Evolutionary conservation across 2,113 vertebrate genomes (phyloP), one percentile per base, ranked within the genome.

Genomic region (Myrmophylax atrothorax): DNA sequence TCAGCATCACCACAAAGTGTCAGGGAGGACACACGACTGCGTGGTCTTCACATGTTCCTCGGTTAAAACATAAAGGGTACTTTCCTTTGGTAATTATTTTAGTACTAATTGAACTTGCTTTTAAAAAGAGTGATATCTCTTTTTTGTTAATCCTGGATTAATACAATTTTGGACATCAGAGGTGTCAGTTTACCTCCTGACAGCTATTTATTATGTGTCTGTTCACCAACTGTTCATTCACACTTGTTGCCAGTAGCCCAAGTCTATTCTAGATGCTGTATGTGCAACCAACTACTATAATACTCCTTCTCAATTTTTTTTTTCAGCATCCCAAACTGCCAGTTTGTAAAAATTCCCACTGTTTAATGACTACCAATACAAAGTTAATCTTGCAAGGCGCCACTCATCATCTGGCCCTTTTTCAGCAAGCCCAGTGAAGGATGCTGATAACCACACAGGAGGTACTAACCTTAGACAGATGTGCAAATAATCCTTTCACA

Each of bases 171-270:
- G 75, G 75, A 69, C 28, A 53, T 40, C 70, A 46, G 63, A 93
- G 52, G 31, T 67, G 72, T 77, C 90, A 50, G 24, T 72, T 96
- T 91, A 73, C 50, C 67, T 80, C 90, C 68, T 50, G 40, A 87
- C 64, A 62, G 74, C 46, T 89, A 86, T 81, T 90, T 35, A 53
- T 47, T 69, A 84, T 8, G 7, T 22, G 95, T 81, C 89, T 81
- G 50, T 13, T 83, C 92, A 78, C 76, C 94, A 93, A 88, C n/a
- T 88, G 93, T 31, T 86, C 86, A 82, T 49, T 58, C 63, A 82
- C 73, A 84, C 81, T 75, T 89, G 88, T 81, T 94, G 53, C 81
- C 70, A 62, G 60, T 37, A 95, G 70, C 58, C 66, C 84, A 56
- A 90, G 52, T 29, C 69, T 47, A 44, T 26, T 56, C 47, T 69